These are phyloP conservation scores for Netelia fuscicornis DNA, from an alignment of 2,888 invertebrate species.

Conservation along the genomic window DNA sequence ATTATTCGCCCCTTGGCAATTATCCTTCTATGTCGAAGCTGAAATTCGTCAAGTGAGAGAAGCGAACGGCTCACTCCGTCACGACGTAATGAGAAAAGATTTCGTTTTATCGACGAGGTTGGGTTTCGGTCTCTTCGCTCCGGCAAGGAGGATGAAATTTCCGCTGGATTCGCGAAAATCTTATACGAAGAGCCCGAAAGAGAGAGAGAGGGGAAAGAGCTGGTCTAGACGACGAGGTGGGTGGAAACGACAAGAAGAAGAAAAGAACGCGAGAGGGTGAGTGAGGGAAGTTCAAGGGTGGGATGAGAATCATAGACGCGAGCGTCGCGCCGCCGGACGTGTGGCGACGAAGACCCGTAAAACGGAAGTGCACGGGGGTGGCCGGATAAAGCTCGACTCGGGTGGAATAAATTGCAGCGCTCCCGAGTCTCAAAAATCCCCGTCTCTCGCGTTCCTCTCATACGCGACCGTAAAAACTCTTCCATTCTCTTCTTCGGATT, in stretches of 20 bases:
- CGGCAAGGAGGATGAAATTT: slow-evolving; percentile 54
- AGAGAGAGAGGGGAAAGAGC: slow-evolving; percentile 5
- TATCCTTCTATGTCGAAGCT: too few species aligned
- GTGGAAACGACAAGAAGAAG: slow-evolving; percentile 29
- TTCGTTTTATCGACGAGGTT: slow-evolving; percentile 39
- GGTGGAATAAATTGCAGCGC: slow-evolving; percentile 62
- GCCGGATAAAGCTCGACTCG: slow-evolving; percentile 64
- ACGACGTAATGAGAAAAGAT: slow-evolving; percentile 37
- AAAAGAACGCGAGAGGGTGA: slow-evolving; percentile 36
- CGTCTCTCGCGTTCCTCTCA: slow-evolving; percentile 11
- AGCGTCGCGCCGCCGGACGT: slow-evolving; percentile 60
- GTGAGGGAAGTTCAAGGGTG: not conserved
- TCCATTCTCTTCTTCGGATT: slow-evolving; percentile 43
- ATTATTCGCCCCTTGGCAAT: too few species aligned
- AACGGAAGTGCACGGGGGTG: slow-evolving; percentile 63
- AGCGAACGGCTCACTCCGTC: not conserved
- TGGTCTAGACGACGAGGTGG: slow-evolving; percentile 44
- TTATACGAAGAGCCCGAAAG: slow-evolving; percentile 43
- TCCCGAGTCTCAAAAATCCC: slow-evolving; percentile 56
- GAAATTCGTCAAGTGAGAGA: not conserved
- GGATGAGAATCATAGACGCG: slow-evolving; percentile 52
- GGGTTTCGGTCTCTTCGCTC: not conserved
- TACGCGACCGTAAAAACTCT: slow-evolving; percentile 57
- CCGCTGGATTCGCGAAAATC: slow-evolving; percentile 59
- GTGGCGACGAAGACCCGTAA: slow-evolving; percentile 71